phyloP scores from a whole-genome alignment of 2,797 vertebrate species.

The Propithecus perrieri region DNA sequence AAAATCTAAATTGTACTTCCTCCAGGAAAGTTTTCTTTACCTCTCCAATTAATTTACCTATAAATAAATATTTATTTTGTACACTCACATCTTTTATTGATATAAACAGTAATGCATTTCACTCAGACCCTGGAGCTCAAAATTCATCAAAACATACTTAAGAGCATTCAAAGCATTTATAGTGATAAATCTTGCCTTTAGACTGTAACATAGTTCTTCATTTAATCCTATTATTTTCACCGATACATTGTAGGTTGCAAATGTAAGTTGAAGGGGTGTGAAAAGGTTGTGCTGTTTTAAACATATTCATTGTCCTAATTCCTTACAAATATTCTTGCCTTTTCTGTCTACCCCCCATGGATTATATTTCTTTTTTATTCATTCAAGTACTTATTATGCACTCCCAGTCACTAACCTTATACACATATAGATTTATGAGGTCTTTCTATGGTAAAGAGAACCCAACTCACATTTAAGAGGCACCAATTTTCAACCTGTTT shows the following conservation, averaged over 20 bases:
- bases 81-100: neutral
- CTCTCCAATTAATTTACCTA: neutral
- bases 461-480: constrained; percentile 72
- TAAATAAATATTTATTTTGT: neutral
- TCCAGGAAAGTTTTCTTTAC: neutral
- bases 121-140: neutral
- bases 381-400: constrained; percentile 70
- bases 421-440: constrained; percentile 69
- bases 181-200: constrained; percentile 19
- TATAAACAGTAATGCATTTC: neutral
- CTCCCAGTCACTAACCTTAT: constrained; percentile 61
- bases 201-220: neutral
- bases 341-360: constrained; percentile 21
- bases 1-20: neutral
- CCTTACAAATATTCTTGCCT: constrained; percentile 26
- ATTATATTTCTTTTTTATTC: constrained; percentile 68
- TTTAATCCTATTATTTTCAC: neutral
- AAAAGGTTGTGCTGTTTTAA: constrained; percentile 49
- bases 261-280: neutral
- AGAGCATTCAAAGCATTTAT: neutral
- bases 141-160: constrained; percentile 30
- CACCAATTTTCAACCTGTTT: constrained; percentile 72
- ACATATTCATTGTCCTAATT: constrained; percentile 55
- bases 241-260: neutral
- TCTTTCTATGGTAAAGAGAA: constrained; percentile 67